Conservation (phyloP, 2,797 vertebrate species). For the Spinibarbus caldwelli region DNA sequence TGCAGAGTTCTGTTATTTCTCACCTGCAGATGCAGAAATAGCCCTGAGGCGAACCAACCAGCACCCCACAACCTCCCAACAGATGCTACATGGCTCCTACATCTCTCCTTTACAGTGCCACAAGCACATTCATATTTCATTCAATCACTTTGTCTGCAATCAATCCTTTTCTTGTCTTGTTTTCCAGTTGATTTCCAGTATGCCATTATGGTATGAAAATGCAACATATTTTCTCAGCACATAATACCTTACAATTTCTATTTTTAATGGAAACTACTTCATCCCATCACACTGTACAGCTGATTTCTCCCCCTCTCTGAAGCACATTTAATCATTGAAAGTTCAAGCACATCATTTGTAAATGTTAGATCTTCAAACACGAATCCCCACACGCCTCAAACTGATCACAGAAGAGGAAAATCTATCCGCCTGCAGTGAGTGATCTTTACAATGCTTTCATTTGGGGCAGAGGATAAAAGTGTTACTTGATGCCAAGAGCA, state of each 20-base stretch:
- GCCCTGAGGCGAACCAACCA: neutral
- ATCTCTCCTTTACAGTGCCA: slow-evolving; percentile 1
- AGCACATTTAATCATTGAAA: neutral
- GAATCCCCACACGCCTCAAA: neutral
- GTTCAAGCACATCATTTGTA: neutral
- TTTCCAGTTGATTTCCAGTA: neutral
- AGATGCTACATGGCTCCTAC: slow-evolving; percentile 1
- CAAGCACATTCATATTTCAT: neutral
- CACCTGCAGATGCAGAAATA: slow-evolving; percentile 7
- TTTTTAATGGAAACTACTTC: too few species aligned
- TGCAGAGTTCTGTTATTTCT: neutral
- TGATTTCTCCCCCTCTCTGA: neutral
- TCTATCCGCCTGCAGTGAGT: neutral
- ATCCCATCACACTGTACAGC: neutral
- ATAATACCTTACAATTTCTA: neutral
- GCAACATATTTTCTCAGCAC: neutral
- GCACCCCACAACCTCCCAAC: neutral
- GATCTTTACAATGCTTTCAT: slow-evolving; percentile 8
- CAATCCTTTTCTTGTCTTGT: neutral
- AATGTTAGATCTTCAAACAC: slow-evolving; percentile 23
- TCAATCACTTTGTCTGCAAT: neutral
- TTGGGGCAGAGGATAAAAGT: slow-evolving; percentile 18
- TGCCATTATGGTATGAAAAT: neutral
- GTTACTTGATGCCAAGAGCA: neutral
- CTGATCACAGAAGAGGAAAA: slow-evolving; percentile 13